These are phyloP conservation scores for Sinocyclocheilus anophthalmus DNA, from an alignment of 2,113 vertebrate genomes.

Conservation along the genomic window DNA sequence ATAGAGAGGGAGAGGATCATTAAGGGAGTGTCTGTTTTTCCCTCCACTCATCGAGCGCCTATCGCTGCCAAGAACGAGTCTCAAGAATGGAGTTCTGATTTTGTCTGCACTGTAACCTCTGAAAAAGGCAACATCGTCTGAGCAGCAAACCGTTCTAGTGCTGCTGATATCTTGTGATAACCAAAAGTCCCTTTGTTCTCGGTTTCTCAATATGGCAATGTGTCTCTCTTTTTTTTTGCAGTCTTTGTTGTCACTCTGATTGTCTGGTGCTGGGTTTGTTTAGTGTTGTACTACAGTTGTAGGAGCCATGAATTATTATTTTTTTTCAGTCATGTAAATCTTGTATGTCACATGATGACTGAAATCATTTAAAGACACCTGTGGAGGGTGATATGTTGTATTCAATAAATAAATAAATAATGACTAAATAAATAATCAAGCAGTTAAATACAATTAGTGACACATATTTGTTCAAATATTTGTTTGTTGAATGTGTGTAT, in stretches of 20 bases:
- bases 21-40: constrained; percentile 25
- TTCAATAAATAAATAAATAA: background rate
- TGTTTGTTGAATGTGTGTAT: too few relatives aligned
- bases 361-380: background rate
- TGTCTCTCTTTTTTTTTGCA: background rate
- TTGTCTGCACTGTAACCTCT: background rate
- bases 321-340: background rate
- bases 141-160: constrained; percentile 6
- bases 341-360: background rate
- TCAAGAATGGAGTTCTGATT: constrained; percentile 24
- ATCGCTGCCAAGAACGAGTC: constrained; percentile 23
- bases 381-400: too few relatives aligned
- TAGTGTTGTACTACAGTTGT: background rate
- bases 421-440: background rate
- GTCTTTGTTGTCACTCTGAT: too few relatives aligned
- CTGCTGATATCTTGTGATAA: background rate
- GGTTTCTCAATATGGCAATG: background rate
- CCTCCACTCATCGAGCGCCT: background rate
- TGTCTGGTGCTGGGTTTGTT: background rate
- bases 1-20: constrained; percentile 16
- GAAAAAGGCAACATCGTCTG: background rate
- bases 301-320: background rate
- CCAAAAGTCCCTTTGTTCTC: background rate
- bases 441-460: background rate
- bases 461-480: too few relatives aligned